A percentile compares a stretch with the other conserved stretches of the same genome.
Conservation (phyloP, 1,140 invertebrate genomes). For the Eriosoma lanigerum region DNA sequence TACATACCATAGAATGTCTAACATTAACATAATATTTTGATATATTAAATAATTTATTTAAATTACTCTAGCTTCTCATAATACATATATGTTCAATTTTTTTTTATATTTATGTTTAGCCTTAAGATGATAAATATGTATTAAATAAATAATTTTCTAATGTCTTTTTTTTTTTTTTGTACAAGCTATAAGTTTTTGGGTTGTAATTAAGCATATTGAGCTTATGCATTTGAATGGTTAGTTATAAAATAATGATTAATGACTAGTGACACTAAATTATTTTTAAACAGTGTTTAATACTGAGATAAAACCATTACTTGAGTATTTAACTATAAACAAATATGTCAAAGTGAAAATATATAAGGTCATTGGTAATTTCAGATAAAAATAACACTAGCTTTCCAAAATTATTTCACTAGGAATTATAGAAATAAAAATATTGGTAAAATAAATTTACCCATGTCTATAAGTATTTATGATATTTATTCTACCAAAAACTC, state of each 20-base stretch:
- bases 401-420: too few relatives aligned
- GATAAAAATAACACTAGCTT: too few relatives aligned
- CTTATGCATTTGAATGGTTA: background rate
- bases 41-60: background rate
- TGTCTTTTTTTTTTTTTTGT: background rate
- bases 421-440: too few relatives aligned
- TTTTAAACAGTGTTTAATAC: too few relatives aligned
- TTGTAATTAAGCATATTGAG: background rate
- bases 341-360: too few relatives aligned
- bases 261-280: too few relatives aligned
- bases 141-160: background rate
- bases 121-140: background rate
- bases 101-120: background rate
- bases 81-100: background rate
- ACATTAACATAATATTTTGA: background rate
- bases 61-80: background rate
- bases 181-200: conserved; percentile 5
- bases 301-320: too few relatives aligned
- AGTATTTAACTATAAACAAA: too few relatives aligned
- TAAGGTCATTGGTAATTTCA: too few relatives aligned
- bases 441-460: too few relatives aligned
- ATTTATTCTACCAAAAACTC: too few relatives aligned
- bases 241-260: background rate
- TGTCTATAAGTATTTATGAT: too few relatives aligned
- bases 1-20: background rate